Percentiles rank a stretch among this genome's conserved stretches.
Conservation (phyloP, 2,797 vertebrate genomes). For the Sebastes kiyomatsui region DNA sequence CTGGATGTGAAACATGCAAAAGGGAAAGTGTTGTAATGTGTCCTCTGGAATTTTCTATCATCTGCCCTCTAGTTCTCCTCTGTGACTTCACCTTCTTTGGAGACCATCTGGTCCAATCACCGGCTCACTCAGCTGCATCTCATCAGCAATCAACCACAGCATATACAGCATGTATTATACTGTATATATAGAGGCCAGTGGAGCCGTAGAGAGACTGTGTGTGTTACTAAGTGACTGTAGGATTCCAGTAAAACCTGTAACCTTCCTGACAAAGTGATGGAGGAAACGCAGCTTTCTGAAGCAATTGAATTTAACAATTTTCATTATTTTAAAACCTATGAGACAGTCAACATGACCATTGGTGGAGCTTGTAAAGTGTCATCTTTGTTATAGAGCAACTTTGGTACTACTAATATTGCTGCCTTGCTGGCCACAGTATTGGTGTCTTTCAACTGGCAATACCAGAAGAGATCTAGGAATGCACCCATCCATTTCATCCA, state of each 20-base stretch:
- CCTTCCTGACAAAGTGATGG: neutral
- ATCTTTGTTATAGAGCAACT: too few species aligned
- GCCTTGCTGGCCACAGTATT: neutral
- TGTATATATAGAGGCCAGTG: neutral
- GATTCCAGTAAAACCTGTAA: neutral
- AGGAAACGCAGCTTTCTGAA: neutral
- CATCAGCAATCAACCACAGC: neutral
- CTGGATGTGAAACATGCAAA: neutral
- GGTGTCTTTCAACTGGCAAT: neutral
- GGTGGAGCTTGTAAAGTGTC: too few species aligned
- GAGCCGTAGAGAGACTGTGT: neutral
- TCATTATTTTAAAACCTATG: neutral
- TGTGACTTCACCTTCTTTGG: neutral
- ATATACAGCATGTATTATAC: neutral
- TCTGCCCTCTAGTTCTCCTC: neutral
- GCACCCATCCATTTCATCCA: neutral
- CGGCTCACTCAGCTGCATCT: neutral
- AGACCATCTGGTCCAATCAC: constrained; percentile 9
- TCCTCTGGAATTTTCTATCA: neutral
- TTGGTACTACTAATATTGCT: too few species aligned
- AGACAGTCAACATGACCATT: neutral
- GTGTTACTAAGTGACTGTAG: neutral
- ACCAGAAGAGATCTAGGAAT: neutral
- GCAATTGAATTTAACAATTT: neutral
- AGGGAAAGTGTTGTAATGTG: neutral